Base-by-base conservation (phyloP, 1,140 invertebrate genomes). In the Notospermus geniculatus region DNA sequence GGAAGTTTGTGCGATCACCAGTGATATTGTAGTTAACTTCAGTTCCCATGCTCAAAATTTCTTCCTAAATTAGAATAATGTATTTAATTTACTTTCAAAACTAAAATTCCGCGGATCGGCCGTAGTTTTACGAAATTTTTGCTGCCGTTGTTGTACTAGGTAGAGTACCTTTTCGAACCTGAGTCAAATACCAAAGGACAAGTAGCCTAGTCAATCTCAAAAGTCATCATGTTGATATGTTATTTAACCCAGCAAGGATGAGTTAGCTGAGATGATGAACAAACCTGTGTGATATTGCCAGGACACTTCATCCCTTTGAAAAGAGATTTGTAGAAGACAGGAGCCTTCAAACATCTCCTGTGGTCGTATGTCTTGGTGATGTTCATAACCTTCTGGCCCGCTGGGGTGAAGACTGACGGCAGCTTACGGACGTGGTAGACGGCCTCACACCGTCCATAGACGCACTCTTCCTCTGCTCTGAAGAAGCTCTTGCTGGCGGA, bases 321-420 rank as follows among this genome's bases (percentile, higher is more conserved):
- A 5, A 62, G 53, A 63, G 64, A 71, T 53, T 74, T 64, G 23
- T 62, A 46, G 32, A 71, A 60, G 1, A 65, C 63, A 1, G 71
- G 64, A 25, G 68, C 63, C 0, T 71, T 43, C 13, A 60, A 54
- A 64, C 76, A 78, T 1, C 68, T 69, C 25, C 68, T 62, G 58
- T 73, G 76, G 65, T 78, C 69, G 45, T 70, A 50, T 0, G 69
- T 62, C 62, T 78, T 78, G 50, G 66, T 71, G 43, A 78, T 54
- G 36, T 62, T 59, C 39, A 70, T 64, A 25, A 55, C 56, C 29
- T 39, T n/a, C 57, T 43, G 23, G 23, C 57, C 25, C 4, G 4
- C 5, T 23, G 46, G 19, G 4, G 19, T 27, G n/a, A 23, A 22
- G 2, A 52, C 50, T 17, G 56, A 57, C 13, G 39, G 36, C 4